Evolutionary conservation across 2,888 invertebrate genomes (phyloP), one percentile per base, ranked within the genome.

Genomic region (Synanthedon formicaeformis): DNA sequence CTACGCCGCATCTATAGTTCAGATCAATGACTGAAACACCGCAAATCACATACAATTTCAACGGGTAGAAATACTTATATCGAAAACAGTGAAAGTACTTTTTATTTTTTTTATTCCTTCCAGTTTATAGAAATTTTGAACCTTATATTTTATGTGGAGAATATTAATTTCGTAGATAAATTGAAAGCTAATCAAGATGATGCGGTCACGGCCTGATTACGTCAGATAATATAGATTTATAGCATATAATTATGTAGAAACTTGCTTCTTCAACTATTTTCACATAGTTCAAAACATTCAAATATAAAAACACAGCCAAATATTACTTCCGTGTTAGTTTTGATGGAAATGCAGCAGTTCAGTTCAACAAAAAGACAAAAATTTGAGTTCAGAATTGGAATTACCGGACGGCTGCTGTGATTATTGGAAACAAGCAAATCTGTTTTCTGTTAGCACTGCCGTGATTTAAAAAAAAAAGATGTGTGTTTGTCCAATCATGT

Each of bases 201-300:
- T 82, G 76, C 74, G 74, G 82, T 83, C 83, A 83, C 73, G 71
- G 72, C 69, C 71, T 67, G 75, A 81, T 83, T 83, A 82, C 83
- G 83, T 83, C 84, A 83, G 77, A 60, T 73, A 67, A 60, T 70
- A 67, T 12, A 45, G 14, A 45, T 14, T 34, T 34, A 34, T 34
- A 34, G 34, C 10, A 34, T 34, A 34, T 34, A 34, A 34, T 34
- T 34, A 34, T 34, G 34, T 34, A 45, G 14, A 45, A 45, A 45
- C 12, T 12, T 45, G 14, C 45, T 45, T 45, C 14, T 45, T 13
- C 4, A 14, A n/a, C 13, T 45, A 45, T 45, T 5, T 45, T 45
- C 8, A 2, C 45, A n/a, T 45, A 45, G 10, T 45, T 34, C 34
- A 8, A 34, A 34, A 34, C 34, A 34, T 34, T 34, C 8, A 34